Base-by-base conservation (phyloP, 2,797 vertebrate genomes). In the Coreius guichenoti region DNA sequence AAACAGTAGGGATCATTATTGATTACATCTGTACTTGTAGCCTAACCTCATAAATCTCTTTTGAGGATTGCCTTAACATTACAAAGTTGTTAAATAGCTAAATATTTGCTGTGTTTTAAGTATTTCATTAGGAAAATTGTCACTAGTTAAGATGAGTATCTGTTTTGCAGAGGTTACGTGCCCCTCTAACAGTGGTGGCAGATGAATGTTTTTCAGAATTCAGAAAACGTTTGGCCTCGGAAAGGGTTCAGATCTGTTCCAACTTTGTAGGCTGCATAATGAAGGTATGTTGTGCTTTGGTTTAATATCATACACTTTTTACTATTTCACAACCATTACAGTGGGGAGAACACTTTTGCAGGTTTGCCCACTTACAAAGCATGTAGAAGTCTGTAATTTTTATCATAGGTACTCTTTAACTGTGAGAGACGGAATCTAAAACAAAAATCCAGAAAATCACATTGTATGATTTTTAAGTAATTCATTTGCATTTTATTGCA, bases 161-260 rank as follows among this genome's bases (percentile, higher is more conserved):
- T 86, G 31, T 90, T 11, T 92, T 68, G 91, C 65, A 99, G 98
- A 95, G 97, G 87, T 92, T 98, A 87, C 93, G 91, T 0, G 96
- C 97, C 1, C 95, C 96, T 0, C 92, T 99, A 77, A 99, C 96
- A 0, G 93, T 99, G 81, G 97, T 99, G 80, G 98, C 98, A 21
- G 98, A 99, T 8, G 98, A 98, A 76, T 96, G 98, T 85, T 99
- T 99, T 93, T 99, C 98, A 88, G 99, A 97, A 88, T 99, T 99
- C 90, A 96, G 98, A 83, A 99, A 97, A 93, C 96, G 84, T 70
- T 92, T 99, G 21, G 82, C 96, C 36, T 92, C 96, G 6, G 96
- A 73, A 89, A 96, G 97, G 92, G 97, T 97, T 87, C 94, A 90
- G 1, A 91, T 93, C 80, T 96, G 97, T n/a, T 99, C 98, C 77